Evolutionary conservation across 1,140 invertebrate species (phyloP), one percentile per base, ranked within the genome.

Genomic region (Panagrolaimus sp.): DNA sequence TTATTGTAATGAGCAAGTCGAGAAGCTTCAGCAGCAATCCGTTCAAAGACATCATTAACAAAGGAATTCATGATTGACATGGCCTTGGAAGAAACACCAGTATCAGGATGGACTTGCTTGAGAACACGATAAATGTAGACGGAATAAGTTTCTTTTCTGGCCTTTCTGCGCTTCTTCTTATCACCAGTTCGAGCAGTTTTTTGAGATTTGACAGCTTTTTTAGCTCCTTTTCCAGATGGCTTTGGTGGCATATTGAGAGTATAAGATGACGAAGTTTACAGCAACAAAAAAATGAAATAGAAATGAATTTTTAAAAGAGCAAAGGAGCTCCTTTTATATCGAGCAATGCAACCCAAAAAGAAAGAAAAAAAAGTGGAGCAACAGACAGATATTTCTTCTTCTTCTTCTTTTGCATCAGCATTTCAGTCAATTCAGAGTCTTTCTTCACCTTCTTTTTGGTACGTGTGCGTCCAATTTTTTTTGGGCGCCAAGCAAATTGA

Each of bases 31-130:
- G 64, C 76, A 32, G 77, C 75, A 43, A 76, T 76, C 12, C 76
- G 73, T 58, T 79, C 77, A 58, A 76, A 76, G 48, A 76, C 74
- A 48, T 76, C 75, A 64, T 76, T 76, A 14, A 76, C 88, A 78
- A 89, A 89, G 65, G 87, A 87, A 74, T 89, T 88, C 88, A 89
- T 89, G 48, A 89, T 89, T 55, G 84, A 79, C 87, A 89, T 89
- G 6, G 87, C 87, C 72, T 87, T 88, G 46, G 80, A 82, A 26
- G 86, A 86, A 68, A 87, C 83, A 17, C 86, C 86, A 63, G 85
- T 86, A 73, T 76, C 75, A 8, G 76, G 75, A 43, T 76, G 75
- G 32, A 76, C 75, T 45, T 76, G 73, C 63, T 74, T 74, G 1
- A 74, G 26, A 14, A 74, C 73, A 47, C 73, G 73, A 69, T 74